Percentiles rank a stretch among this genome's conserved stretches.
phyloP scores from a whole-genome alignment of 2,888 invertebrate genomes.

The Chymomyza procnemis region DNA sequence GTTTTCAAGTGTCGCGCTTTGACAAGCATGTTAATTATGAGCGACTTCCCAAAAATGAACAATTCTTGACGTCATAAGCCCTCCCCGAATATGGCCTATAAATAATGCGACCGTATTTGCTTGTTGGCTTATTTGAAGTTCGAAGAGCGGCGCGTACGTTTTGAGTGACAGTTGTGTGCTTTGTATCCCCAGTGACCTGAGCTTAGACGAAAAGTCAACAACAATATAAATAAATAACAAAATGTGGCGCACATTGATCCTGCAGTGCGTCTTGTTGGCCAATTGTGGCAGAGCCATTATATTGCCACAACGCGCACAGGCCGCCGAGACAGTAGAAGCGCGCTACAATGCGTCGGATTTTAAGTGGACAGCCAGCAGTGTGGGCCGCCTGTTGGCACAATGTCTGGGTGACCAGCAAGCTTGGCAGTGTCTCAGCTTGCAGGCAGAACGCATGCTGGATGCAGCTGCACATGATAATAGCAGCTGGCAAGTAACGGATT shows the following conservation, averaged over 20 bases:
- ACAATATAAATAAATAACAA: no score
- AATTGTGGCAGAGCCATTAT: conserved; percentile 12
- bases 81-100: conserved; percentile 25
- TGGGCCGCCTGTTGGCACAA: conserved; percentile 63
- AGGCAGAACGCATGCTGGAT: conserved; percentile 77
- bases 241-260: conserved; percentile 35
- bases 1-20: conserved; percentile 54
- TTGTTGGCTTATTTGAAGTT: conserved; percentile 32
- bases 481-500: conserved; percentile 75
- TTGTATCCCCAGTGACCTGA: conserved; percentile 5
- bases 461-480: conserved; percentile 76
- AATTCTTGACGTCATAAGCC: conserved; percentile 12
- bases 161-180: conserved; percentile 8
- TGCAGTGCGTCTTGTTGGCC: conserved; percentile 36
- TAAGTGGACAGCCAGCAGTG: conserved; percentile 42
- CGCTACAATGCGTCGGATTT: neutral
- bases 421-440: conserved; percentile 78
- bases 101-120: conserved; percentile 10
- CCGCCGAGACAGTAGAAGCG: conserved; percentile 6
- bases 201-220: neutral
- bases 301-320: neutral
- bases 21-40: conserved; percentile 68
- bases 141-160: conserved; percentile 10
- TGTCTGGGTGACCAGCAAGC: conserved; percentile 59
- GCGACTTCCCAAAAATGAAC: conserved; percentile 2